These are phyloP conservation scores for Epizoanthus rinbou DNA, from an alignment of 92 coral and sea anemone species.

Conservation along the genomic window DNA sequence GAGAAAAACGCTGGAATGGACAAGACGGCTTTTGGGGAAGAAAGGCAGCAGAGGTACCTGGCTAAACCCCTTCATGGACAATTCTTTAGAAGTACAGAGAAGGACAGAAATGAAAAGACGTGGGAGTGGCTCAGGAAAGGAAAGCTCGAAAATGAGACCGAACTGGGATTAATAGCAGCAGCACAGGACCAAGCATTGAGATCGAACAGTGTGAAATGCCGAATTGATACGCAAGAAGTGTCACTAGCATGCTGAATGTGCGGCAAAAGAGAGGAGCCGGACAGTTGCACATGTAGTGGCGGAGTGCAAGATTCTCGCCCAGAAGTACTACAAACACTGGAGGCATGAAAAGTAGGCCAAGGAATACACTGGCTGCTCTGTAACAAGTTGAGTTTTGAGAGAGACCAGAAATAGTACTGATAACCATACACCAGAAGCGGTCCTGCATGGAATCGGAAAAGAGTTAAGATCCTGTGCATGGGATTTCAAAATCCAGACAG, in stretches of 20 bases:
- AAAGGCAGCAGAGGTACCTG: background rate
- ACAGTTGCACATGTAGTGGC: conserved; percentile 34
- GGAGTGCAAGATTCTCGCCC: conserved; percentile 21
- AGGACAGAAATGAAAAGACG: too few species aligned
- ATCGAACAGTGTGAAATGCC: too few species aligned
- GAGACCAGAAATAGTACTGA: conserved; percentile 14
- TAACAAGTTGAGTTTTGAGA: conserved; percentile 20
- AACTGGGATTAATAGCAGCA: too few species aligned
- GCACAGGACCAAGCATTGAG: too few species aligned
- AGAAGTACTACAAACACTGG: conserved; percentile 42
- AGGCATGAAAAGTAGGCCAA: conserved; percentile 53
- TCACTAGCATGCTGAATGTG: conserved; percentile 2
- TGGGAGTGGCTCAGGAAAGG: too few species aligned
- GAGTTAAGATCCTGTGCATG: conserved; percentile 6
- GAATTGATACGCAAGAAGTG: too few species aligned
- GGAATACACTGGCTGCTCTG: conserved; percentile 33
- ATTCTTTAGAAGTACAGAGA: background rate
- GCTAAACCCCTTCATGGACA: background rate
- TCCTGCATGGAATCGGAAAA: conserved; percentile 30
- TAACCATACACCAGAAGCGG: conserved; percentile 28
- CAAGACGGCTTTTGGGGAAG: background rate
- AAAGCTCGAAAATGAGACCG: too few species aligned
- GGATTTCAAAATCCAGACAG: background rate
- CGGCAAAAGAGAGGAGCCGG: conserved; percentile 23
- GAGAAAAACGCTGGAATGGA: too few species aligned